Conservation (phyloP, 2,113 vertebrate species). For the Saccopteryx bilineata region DNA sequence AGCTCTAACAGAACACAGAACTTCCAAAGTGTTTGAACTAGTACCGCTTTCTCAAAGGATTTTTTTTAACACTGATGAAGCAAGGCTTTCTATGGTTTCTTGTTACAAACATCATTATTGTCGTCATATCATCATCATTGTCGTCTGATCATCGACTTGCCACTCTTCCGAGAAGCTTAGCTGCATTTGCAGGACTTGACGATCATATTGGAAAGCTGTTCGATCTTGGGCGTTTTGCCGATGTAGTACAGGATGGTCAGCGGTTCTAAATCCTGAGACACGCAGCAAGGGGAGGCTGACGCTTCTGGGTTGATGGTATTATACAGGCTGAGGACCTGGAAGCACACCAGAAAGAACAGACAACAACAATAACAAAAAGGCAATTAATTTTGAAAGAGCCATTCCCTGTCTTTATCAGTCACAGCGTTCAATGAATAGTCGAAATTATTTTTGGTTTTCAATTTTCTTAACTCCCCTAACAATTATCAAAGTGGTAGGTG, state of each 20-base stretch:
- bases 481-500: neutral
- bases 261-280: constrained; percentile 97
- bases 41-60: constrained; percentile 86
- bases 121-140: neutral
- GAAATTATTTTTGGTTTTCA: neutral
- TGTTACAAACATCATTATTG: neutral
- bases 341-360: constrained; percentile 22
- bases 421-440: neutral
- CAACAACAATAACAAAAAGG: neutral
- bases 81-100: constrained; percentile 70
- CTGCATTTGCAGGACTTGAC: constrained; percentile 99
- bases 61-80: constrained; percentile 84
- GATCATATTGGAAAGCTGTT: constrained; percentile 99
- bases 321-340: constrained; percentile 96
- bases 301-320: constrained; percentile 98
- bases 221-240: constrained; percentile 98
- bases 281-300: constrained; percentile 97
- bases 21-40: constrained; percentile 88
- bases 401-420: neutral
- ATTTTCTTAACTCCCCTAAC: neutral
- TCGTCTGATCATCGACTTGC: neutral
- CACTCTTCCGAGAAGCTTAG: constrained; percentile 88
- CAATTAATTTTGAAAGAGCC: neutral
- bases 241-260: constrained; percentile 99
- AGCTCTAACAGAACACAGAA: constrained; percentile 86